Evolutionary conservation across 2,888 invertebrate species (phyloP).

Genomic region (Cordilura impudica): DNA sequence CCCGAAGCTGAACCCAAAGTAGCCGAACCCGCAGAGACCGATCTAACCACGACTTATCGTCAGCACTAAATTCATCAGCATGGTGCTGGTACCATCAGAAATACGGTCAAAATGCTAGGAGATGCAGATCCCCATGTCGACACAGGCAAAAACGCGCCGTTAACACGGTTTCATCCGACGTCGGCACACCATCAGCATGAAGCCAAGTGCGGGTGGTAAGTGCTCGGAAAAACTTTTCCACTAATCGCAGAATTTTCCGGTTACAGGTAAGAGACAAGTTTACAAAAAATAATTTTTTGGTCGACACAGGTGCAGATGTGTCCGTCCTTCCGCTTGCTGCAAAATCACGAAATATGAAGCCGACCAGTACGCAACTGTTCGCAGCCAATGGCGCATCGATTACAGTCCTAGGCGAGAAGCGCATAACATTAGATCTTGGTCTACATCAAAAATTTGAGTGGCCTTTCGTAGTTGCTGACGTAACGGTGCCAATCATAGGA

Average conservation of each 20-base stretch:
- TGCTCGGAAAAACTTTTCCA: too few species aligned
- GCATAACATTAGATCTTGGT: slow-evolving; percentile 6
- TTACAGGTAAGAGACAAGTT: not conserved
- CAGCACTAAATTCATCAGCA: not conserved
- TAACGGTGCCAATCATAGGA: too few species aligned
- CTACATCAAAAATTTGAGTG: too few species aligned
- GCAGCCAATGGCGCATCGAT: slow-evolving; percentile 19
- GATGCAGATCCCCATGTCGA: not conserved
- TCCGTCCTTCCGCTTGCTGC: not conserved
- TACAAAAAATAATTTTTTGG: not conserved
- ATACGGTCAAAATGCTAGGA: not conserved
- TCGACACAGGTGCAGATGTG: slow-evolving; percentile 12
- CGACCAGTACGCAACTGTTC: not conserved
- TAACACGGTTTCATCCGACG: not conserved
- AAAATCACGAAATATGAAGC: not conserved
- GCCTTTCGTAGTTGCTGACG: too few species aligned
- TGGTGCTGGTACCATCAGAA: slow-evolving; percentile 14
- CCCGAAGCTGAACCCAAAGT: not conserved
- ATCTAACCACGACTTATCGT: not conserved
- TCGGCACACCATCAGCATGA: not conserved
- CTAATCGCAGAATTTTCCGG: slow-evolving; percentile 10
- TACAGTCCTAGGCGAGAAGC: slow-evolving; percentile 14
- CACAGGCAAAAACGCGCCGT: not conserved
- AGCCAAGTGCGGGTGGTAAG: too few species aligned
- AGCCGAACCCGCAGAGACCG: too few species aligned